Evolutionary conservation across 2,113 vertebrate genomes (phyloP).

Genomic region (Vidua chalybeata): DNA sequence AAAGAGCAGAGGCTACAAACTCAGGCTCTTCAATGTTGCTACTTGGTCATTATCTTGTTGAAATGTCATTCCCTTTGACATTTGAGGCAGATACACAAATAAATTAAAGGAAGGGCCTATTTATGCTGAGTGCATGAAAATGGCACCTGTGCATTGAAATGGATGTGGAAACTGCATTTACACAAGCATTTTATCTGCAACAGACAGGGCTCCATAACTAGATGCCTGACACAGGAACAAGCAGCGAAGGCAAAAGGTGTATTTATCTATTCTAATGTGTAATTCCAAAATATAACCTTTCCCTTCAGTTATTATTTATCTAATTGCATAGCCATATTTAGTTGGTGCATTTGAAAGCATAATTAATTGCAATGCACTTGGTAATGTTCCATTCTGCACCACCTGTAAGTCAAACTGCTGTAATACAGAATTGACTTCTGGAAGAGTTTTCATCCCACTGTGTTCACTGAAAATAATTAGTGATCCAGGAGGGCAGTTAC

Average conservation of each 20-base stretch:
- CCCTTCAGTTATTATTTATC: conserved; percentile 43
- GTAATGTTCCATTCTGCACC: conserved; percentile 2
- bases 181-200: background rate
- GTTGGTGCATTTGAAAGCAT: conserved; percentile 28
- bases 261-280: conserved; percentile 8
- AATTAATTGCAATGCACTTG: conserved; percentile 44
- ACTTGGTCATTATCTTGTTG: background rate
- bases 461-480: conserved; percentile 51
- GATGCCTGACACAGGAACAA: background rate
- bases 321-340: conserved; percentile 58
- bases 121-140: background rate
- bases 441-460: conserved; percentile 39
- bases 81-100: background rate
- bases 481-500: conserved; percentile 32
- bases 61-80: conserved; percentile 23
- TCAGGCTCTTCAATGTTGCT: background rate
- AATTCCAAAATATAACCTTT: conserved; percentile 51
- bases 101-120: background rate
- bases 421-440: conserved; percentile 55
- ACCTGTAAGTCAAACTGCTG: conserved; percentile 48
- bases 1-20: background rate
- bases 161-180: background rate
- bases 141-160: background rate
- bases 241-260: background rate
- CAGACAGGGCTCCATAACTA: background rate